Base-by-base conservation (phyloP, 2,113 vertebrate genomes). In the Oenanthe melanoleuca region DNA sequence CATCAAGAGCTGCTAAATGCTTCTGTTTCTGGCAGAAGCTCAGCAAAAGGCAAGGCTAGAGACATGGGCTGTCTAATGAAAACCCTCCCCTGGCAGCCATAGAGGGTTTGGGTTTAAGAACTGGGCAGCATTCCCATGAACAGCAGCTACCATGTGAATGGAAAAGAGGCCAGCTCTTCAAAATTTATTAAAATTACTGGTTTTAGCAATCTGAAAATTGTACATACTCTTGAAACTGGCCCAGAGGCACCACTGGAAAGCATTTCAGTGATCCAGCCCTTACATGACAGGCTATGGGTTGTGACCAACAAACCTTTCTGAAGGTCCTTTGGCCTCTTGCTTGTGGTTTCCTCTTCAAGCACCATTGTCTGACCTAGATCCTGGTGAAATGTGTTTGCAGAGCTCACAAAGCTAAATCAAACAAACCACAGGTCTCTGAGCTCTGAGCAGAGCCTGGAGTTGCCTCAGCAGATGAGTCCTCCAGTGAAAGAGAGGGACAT, bases 1-100 rank as follows among this genome's bases (percentile, higher is more conserved):
- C 64, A 70, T 45, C 26, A 88, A 73, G 50, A 89, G 40, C 59
- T 81, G 63, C 75, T 95, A 86, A 96, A 95, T 78, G 67, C 50
- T 80, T 85, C 74, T 55, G 50, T 60, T 93, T 86, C 75, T 96
- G 71, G 42, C 85, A 88, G 78, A 79, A 71, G 37, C 42, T 86
- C n/a, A 90, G 57, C 74, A 92, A 67, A 95, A 97, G 44, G 34
- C 67, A 64, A 85, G 38, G 52, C 55, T 73, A 59, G 91, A 91
- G 80, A 45, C 49, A 44, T 15, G 20, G 25, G 4, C 59, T 91
- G 21, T 21, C 55, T 88, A 55, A 77, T 77, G 79, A 88, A 93
- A 93, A 73, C 12, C 23, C 4, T 94, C 40, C 53, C 12, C 52
- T 90, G 80, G 59, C 71, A 92, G 60, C 63, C 67, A 61, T 10